These are phyloP conservation scores for Tetrax tetrax DNA, from an alignment of 2,113 vertebrate species.

Conservation along the genomic window DNA sequence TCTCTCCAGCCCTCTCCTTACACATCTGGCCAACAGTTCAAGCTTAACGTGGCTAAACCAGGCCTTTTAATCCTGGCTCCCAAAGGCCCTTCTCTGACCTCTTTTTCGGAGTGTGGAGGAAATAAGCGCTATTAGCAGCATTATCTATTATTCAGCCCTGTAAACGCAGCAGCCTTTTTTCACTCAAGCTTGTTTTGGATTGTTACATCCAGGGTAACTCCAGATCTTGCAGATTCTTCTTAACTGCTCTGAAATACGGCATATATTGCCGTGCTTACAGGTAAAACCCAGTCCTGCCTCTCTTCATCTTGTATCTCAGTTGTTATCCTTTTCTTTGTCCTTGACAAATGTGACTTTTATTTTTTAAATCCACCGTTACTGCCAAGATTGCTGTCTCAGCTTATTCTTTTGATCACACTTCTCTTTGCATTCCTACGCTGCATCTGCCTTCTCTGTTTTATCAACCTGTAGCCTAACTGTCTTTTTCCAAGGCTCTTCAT, in stretches of 20 bases:
- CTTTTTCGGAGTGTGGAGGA: not conserved
- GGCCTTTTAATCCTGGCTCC: not conserved
- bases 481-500: not conserved
- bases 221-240: not conserved
- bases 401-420: constrained; percentile 38
- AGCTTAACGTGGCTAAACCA: not conserved
- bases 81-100: constrained; percentile 14
- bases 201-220: not conserved
- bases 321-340: not conserved
- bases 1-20: not conserved
- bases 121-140: not conserved
- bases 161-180: not conserved
- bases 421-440: not conserved
- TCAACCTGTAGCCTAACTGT: not conserved
- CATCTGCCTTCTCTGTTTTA: not conserved
- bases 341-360: constrained; percentile 38
- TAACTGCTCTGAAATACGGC: not conserved
- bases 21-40: not conserved
- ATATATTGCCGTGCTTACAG: not conserved
- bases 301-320: not conserved
- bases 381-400: constrained; percentile 19
- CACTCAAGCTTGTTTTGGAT: not conserved
- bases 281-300: not conserved
- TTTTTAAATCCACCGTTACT: constrained; percentile 1
- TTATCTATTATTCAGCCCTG: not conserved